Percentiles rank a stretch among this genome's conserved stretches.
phyloP scores from a whole-genome alignment of 2,797 vertebrate species.

The Pseudopleuronectes americanus region DNA sequence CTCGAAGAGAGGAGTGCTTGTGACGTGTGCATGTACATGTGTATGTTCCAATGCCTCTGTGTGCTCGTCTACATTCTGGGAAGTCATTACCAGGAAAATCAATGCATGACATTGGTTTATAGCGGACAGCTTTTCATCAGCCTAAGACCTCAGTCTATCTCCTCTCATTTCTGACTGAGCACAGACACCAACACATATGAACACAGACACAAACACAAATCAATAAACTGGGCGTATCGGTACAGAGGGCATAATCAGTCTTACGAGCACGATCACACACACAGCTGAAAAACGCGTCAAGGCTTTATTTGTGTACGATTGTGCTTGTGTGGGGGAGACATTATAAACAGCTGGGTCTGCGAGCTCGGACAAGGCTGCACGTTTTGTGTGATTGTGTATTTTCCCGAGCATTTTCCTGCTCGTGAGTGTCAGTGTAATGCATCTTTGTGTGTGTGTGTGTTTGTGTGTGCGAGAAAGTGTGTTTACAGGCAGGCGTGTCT shows the following conservation, averaged over 20 bases:
- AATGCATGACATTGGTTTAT: constrained; percentile 74
- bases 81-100: constrained; percentile 77
- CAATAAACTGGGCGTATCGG: constrained; percentile 51
- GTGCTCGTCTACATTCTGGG: constrained; percentile 48
- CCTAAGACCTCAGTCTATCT: constrained; percentile 69
- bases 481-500: constrained; percentile 62
- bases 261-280: constrained; percentile 47
- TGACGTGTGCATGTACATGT: constrained; percentile 14
- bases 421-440: constrained; percentile 2
- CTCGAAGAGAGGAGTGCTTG: constrained; percentile 5
- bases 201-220: constrained; percentile 53
- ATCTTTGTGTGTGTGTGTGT: constrained; percentile 18
- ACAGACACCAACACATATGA: constrained; percentile 48
- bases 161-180: constrained; percentile 51
- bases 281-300: constrained; percentile 36
- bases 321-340: constrained; percentile 12
- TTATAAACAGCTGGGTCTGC: constrained; percentile 28
- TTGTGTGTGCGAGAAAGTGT: constrained; percentile 23
- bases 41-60: constrained; percentile 29
- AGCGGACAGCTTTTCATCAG: constrained; percentile 70
- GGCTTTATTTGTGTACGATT: constrained; percentile 26
- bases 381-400: constrained; percentile 27
- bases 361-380: constrained; percentile 12
- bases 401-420: constrained; percentile 24
- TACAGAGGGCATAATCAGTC: constrained; percentile 45